phyloP scores from a whole-genome alignment of 2,113 vertebrate genomes.

The Apaloderma vittatum region DNA sequence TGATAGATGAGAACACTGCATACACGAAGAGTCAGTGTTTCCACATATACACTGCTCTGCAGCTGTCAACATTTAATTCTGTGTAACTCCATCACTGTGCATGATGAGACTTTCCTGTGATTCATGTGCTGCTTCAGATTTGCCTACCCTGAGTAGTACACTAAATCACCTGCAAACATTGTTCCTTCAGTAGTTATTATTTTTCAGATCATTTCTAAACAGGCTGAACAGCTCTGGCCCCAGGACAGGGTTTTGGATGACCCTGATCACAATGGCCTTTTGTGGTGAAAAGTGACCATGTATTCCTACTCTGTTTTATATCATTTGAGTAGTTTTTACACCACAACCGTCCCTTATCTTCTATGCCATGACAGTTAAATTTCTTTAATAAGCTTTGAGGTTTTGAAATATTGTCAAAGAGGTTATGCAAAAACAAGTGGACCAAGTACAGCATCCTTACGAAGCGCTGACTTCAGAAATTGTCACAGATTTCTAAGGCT shows the following conservation, averaged over 20 bases:
- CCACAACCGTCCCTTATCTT: not conserved
- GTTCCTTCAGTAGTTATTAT: not conserved
- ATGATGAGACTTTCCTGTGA: not conserved
- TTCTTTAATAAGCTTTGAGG: not conserved
- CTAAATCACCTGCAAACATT: not conserved
- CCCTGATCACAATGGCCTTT: not conserved
- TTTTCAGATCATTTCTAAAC: not conserved
- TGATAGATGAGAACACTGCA: not conserved
- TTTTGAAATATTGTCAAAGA: not conserved
- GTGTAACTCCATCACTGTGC: not conserved
- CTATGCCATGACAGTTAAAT: not conserved
- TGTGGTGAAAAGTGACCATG: not conserved
- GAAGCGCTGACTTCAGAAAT: not conserved
- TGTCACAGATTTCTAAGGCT: not conserved
- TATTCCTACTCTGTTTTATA: not conserved
- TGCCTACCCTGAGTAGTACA: not conserved
- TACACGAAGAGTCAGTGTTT: fast-evolving
- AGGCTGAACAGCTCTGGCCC: not conserved
- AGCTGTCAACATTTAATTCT: not conserved
- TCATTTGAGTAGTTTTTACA: not conserved
- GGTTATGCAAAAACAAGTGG: not conserved
- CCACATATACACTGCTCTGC: not conserved
- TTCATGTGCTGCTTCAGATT: not conserved
- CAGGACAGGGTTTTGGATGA: not conserved
- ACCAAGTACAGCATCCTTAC: not conserved